Conservation (phyloP, 2,113 vertebrate genomes). For the Oncorhynchus mykiss region DNA sequence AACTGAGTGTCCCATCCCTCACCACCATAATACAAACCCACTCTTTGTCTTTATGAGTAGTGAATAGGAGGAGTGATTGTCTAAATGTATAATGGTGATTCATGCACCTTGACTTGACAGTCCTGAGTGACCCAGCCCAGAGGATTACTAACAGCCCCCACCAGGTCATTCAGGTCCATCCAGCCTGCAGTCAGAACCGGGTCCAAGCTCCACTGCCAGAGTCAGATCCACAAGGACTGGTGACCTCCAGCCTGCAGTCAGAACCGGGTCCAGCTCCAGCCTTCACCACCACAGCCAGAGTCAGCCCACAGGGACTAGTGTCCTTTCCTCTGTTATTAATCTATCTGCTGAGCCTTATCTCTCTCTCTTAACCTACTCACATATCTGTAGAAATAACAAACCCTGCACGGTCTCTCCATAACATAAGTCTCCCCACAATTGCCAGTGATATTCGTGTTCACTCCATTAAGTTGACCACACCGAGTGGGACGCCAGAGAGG, state of each 20-base stretch:
- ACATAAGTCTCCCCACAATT: constrained; percentile 53
- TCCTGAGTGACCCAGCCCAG: constrained; percentile 56
- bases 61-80: constrained; percentile 50
- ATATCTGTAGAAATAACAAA: constrained; percentile 70
- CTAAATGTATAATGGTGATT: constrained; percentile 55
- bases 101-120: constrained; percentile 56
- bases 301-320: constrained; percentile 58
- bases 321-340: constrained; percentile 55
- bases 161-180: constrained; percentile 45
- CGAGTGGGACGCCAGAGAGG: constrained; percentile 41
- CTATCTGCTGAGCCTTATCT: constrained; percentile 49
- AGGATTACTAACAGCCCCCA: constrained; percentile 52
- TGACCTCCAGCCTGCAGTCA: background rate
- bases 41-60: constrained; percentile 42
- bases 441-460: constrained; percentile 65
- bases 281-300: too few relatives aligned
- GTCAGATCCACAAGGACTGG: too few relatives aligned
- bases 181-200: too few relatives aligned
- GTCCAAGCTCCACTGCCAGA: too few relatives aligned
- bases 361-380: constrained; percentile 50
- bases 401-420: constrained; percentile 45
- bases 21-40: constrained; percentile 29
- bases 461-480: constrained; percentile 64
- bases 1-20: background rate
- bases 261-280: too few relatives aligned